A percentile compares a stretch with the other conserved stretches of the same genome.
These are phyloP conservation scores for Eupeodes luniger DNA, from an alignment of 2,888 invertebrate species.

Conservation along the genomic window DNA sequence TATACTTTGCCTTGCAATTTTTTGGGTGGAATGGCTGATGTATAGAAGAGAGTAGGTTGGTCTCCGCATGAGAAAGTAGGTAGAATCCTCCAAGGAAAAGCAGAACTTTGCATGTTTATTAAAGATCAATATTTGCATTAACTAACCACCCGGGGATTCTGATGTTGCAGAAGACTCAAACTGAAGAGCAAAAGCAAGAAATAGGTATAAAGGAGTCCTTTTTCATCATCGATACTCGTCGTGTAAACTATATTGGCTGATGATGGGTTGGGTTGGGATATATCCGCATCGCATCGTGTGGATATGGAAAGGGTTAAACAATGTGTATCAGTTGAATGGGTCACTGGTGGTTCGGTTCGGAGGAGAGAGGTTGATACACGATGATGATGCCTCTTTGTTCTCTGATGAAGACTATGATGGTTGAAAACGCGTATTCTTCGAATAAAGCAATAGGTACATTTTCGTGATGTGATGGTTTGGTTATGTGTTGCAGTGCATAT, in stretches of 20 bases:
- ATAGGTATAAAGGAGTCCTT: neutral
- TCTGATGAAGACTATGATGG: neutral
- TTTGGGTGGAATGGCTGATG: conserved; percentile 3
- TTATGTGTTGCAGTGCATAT: too few species aligned
- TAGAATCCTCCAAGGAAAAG: conserved; percentile 70
- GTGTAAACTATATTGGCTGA: neutral
- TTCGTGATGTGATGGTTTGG: too few species aligned
- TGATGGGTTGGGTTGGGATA: too few species aligned
- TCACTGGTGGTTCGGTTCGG: conserved; percentile 1
- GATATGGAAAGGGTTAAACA: conserved; percentile 40
- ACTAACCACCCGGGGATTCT: conserved; percentile 64
- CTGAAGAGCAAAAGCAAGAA: too few species aligned
- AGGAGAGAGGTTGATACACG: conserved; percentile 14
- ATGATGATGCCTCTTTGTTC: too few species aligned
- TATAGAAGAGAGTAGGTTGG: neutral
- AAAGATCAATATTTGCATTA: conserved; percentile 77
- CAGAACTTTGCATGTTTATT: conserved; percentile 75
- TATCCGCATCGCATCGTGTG: too few species aligned
- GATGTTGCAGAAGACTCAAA: neutral
- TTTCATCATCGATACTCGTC: neutral
- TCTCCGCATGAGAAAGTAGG: conserved; percentile 53
- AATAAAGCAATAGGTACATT: too few species aligned
- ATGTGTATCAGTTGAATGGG: conserved; percentile 46
- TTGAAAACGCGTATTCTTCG: too few species aligned
- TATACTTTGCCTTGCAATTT: neutral